phyloP scores from a whole-genome alignment of 2,797 vertebrate genomes.

The Phalanger gymnotis region DNA sequence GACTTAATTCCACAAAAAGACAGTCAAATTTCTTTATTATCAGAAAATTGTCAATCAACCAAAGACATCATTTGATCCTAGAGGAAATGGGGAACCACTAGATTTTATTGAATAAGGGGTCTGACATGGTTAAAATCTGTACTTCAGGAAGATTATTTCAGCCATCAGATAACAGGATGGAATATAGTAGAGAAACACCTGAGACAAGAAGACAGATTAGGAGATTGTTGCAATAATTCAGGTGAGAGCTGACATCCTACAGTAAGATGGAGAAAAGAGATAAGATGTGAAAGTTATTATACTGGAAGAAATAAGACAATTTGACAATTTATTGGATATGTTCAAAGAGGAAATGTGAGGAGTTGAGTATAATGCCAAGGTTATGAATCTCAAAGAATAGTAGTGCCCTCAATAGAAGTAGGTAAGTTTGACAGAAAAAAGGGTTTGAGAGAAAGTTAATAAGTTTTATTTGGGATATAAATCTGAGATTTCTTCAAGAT shows the following conservation, averaged over 20 bases:
- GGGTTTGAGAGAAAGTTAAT: background rate
- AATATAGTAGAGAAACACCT: background rate
- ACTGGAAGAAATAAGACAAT: background rate
- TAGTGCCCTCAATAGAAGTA: background rate
- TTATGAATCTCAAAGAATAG: background rate
- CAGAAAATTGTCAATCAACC: background rate
- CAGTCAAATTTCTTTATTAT: background rate
- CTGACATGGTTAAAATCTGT: background rate
- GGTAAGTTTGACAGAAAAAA: background rate
- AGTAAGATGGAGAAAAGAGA: background rate
- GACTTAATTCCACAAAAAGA: background rate
- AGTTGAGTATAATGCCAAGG: background rate
- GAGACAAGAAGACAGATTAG: background rate
- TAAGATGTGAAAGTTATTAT: background rate
- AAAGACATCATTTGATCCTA: background rate
- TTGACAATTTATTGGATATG: background rate
- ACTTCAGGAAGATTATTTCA: background rate
- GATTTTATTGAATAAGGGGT: background rate
- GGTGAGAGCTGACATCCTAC: background rate
- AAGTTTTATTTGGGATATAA: background rate
- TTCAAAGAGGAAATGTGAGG: background rate
- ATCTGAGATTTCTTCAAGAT: background rate
- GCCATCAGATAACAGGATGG: background rate
- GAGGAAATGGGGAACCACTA: background rate
- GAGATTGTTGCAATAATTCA: background rate